Evolutionary conservation across 2,113 vertebrate species (phyloP).

Genomic region (Equus przewalskii): DNA sequence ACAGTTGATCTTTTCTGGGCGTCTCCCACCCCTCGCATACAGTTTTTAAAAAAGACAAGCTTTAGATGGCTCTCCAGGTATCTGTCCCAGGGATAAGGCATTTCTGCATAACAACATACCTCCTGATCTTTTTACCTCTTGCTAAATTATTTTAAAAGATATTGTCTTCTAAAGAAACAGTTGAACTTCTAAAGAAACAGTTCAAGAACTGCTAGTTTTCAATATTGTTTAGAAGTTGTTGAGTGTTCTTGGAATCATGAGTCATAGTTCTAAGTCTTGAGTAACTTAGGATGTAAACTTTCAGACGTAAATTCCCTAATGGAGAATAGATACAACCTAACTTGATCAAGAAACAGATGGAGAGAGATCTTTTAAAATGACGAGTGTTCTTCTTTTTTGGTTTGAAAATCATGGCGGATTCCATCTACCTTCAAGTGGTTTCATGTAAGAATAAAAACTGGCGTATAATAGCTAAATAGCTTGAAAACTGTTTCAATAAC

Average conservation of each 20-base stretch:
- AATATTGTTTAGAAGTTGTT: not conserved
- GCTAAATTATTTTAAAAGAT: slow-evolving; percentile 26
- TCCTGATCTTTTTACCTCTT: not conserved
- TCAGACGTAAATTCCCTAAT: not conserved
- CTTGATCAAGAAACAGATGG: not conserved
- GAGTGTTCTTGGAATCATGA: not conserved
- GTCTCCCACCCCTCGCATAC: rapidly evolving
- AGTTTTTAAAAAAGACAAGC: not conserved
- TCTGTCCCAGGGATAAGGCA: not conserved
- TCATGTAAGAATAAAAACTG: not conserved
- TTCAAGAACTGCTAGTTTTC: not conserved
- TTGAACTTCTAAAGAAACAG: not conserved
- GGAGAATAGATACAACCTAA: not conserved
- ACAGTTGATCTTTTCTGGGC: not conserved
- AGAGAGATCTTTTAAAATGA: slow-evolving; percentile 42
- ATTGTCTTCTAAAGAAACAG: not conserved
- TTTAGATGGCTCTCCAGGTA: not conserved
- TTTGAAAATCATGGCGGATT: not conserved
- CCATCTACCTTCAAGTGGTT: not conserved
- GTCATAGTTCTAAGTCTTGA: not conserved
- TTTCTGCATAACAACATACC: not conserved
- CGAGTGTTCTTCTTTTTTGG: not conserved
- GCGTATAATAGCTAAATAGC: not conserved
- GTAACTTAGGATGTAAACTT: not conserved
- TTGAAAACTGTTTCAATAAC: not conserved